A percentile compares a stretch with the other conserved stretches of the same genome.
These are phyloP conservation scores for Setophaga coronata DNA, from an alignment of 2,113 vertebrate genomes.

Conservation along the genomic window DNA sequence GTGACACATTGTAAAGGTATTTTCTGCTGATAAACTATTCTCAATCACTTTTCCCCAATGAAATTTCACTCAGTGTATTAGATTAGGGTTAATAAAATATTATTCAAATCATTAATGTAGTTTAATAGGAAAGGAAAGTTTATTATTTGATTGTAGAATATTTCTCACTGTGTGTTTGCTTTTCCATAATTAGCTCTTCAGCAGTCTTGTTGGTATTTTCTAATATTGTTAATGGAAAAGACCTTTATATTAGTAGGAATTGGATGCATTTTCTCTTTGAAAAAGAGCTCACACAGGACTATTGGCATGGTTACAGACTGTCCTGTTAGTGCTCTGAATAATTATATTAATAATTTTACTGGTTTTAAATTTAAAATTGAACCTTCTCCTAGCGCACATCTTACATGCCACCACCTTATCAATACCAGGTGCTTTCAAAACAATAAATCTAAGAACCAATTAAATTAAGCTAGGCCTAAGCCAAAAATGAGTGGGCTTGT, in stretches of 20 bases:
- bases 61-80: background rate
- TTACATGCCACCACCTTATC: background rate
- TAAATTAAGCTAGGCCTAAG: background rate
- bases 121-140: background rate
- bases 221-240: background rate
- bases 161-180: background rate
- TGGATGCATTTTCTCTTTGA: background rate
- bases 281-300: background rate
- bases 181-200: background rate
- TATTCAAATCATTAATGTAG: background rate
- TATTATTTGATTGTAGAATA: background rate
- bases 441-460: background rate
- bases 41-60: background rate
- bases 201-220: background rate
- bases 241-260: background rate
- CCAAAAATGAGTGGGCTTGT: rapidly evolving
- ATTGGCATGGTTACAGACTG: background rate
- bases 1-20: background rate
- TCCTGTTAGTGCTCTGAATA: background rate
- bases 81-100: background rate
- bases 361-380: background rate
- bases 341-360: background rate
- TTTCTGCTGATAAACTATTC: background rate
- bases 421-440: background rate
- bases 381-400: background rate